Base-by-base conservation (phyloP, 2,888 invertebrate species). In the Sycophila texana region DNA sequence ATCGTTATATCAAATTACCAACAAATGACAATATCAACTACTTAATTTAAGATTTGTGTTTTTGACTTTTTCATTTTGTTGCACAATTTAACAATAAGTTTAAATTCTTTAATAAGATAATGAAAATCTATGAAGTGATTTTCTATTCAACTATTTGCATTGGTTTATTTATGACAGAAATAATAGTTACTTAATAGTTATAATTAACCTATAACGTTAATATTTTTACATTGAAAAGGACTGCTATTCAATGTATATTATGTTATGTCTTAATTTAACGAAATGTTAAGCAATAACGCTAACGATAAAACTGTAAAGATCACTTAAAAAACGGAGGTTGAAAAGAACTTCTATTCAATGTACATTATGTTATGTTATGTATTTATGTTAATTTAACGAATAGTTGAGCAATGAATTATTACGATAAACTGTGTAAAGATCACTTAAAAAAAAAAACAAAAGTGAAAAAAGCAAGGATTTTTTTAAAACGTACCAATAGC, bases 141-240 rank as follows among this genome's bases (percentile, higher is more conserved):
- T 18, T 68, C 70, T 51, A 49, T 61, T 58, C 58, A 70, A 51
- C 39, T 74, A 13, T 58, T 79, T 74, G 74, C 10, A 70, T 70
- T 70, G 47, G 39, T 10, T 79, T 70, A 68, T 79, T 5, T 70
- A 74, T 22, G 14, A 73, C 30, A 66, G 20, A 67, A 58, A 55
- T 30, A 22, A 57, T 67, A 70, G 58, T 66, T 71, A 79, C 79
- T 75, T 75, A 79, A 75, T 79, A 71, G 60, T 75, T 60, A 30
- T 75, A 75, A 61, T 78, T 12, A 75, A 39, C 65, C 26, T 60
- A 51, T 22, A 51, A 65, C 13, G 58, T 26, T 49, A 30, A 58
- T 74, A 65, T 58, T 74, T 79, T 61, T n/a, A 70, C 51, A 74
- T 65, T 73, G 57, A 65, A 74, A 58, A 7, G 53, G 49, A 63